phyloP scores from a whole-genome alignment of 1,140 invertebrate genomes.

The Drosophila neocordata region DNA sequence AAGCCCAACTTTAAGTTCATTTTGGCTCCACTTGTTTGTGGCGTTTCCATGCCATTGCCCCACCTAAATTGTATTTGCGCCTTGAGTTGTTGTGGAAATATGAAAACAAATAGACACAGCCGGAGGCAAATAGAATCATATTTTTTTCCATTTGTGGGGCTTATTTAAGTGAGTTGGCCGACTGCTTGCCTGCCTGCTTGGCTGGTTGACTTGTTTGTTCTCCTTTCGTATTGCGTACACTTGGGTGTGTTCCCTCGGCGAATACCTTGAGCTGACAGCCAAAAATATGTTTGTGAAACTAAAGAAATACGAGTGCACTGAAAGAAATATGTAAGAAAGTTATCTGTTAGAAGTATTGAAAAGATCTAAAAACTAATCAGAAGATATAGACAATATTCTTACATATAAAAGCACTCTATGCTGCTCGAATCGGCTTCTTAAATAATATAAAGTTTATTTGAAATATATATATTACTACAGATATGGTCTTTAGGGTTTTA shows the following conservation, averaged over 20 bases:
- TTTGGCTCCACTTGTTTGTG: slow-evolving; percentile 23
- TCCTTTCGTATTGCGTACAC: slow-evolving; percentile 38
- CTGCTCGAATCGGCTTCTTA: too few relatives aligned
- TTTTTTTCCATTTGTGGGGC: slow-evolving; percentile 46
- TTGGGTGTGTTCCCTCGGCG: slow-evolving; percentile 51
- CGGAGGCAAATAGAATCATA: slow-evolving; percentile 55
- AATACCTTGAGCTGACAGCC: slow-evolving; percentile 30
- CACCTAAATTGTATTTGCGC: slow-evolving; percentile 52
- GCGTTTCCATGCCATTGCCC: slow-evolving; percentile 49
- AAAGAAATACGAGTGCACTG: not conserved
- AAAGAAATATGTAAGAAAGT: too few relatives aligned
- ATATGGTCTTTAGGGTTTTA: too few relatives aligned
- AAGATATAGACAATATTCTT: too few relatives aligned
- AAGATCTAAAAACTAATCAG: too few relatives aligned
- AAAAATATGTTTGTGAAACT: slow-evolving; percentile 17
- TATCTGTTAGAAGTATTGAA: too few relatives aligned
- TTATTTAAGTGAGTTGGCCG: slow-evolving; percentile 36
- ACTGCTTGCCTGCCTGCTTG: not conserved
- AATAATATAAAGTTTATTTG: too few relatives aligned
- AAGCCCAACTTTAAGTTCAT: slow-evolving; percentile 32
- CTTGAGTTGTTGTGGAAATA: slow-evolving; percentile 48
- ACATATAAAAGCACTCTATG: too few relatives aligned
- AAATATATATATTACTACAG: too few relatives aligned
- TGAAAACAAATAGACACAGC: slow-evolving; percentile 60
- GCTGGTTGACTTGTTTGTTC: slow-evolving; percentile 49